Base-by-base conservation (phyloP, 2,888 invertebrate genomes). In the Steinernema scapterisci region DNA sequence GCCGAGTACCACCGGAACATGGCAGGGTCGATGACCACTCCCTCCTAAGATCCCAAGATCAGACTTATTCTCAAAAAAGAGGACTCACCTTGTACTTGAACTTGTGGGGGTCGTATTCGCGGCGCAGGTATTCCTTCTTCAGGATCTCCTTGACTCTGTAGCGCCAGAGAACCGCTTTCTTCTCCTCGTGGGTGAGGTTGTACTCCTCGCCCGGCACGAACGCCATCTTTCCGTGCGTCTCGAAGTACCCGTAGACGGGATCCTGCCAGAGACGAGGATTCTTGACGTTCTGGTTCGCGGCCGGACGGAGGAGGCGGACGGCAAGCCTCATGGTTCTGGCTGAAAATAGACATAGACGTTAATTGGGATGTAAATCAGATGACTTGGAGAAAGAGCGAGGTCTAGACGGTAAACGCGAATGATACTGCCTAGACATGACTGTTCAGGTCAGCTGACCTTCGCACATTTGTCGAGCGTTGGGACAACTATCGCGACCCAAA, bases 1-100 rank as follows among this genome's bases (percentile, higher is more conserved):
- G 84, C 83, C 7, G 87, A 84, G 76, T 87, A 87, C 87, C 87
- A 87, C 38, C 87, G 84, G 82, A 88, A 87, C 85, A 87, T 84
- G 2, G 87, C 85, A 6, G 87, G 87, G 73, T 87, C 87, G 79
- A 88, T 84, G 27, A 83, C 80, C n/a, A 86, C 81, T 7, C 86
- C 86, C 77, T 86, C 84, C 85, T 85, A 21, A 48, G 81, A 74
- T 31, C 13, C n/a, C 21, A 23, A 0, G 1, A 43, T 44, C 71
- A 13, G 13, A 71, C 31, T 74, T 21, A 38, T 38, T 3, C 38
- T 6, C 9, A 9, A 38, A 75, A 70, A 9, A 38, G 43, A 21
- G 75, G 73, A 25, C 76, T 46, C 21, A 84, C 85, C 78, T 84
- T 85, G 79, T 87, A 88, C 73, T 84, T 85, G 80, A 84, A 86